Conservation (phyloP, 2,888 invertebrate genomes). For the Clunio marinus region DNA sequence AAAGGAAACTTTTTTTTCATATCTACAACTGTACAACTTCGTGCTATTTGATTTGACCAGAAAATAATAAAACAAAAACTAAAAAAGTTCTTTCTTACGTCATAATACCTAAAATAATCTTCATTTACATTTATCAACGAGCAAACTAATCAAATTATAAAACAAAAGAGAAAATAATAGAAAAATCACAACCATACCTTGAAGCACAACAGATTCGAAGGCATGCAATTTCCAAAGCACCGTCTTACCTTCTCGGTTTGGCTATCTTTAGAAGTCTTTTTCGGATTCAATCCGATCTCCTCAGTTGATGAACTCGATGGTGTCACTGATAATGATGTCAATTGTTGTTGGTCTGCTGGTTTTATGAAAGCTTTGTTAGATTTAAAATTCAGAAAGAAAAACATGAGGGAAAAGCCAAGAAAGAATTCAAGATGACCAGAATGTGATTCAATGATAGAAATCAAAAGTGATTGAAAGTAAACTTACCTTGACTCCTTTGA, state of each 20-base stretch:
- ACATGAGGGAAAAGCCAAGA: not conserved
- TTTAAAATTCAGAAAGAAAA: not conserved
- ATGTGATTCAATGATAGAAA: not conserved
- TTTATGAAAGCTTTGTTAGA: constrained; percentile 42
- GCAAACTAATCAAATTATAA: too few species aligned
- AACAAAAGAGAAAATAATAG: too few species aligned
- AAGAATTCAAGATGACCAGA: not conserved
- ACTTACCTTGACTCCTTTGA: constrained; percentile 49
- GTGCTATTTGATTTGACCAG: too few species aligned
- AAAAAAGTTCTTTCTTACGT: too few species aligned
- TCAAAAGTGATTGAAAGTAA: not conserved
- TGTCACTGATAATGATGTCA: constrained; percentile 42
- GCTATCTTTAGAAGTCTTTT: constrained; percentile 40
- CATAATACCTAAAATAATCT: too few species aligned
- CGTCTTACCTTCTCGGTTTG: constrained; percentile 59
- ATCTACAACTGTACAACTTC: too few species aligned
- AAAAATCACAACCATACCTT: constrained; percentile 60
- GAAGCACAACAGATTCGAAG: constrained; percentile 77
- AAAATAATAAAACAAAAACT: too few species aligned
- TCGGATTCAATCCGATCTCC: constrained; percentile 40
- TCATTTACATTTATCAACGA: too few species aligned
- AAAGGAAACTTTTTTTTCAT: too few species aligned
- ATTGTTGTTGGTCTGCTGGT: constrained; percentile 40
- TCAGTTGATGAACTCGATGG: constrained; percentile 40
- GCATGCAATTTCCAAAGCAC: constrained; percentile 73